A percentile compares a stretch with the other conserved stretches of the same genome.
Evolutionary conservation across 2,888 invertebrate species (phyloP).

Genomic region (Ecliptopera silaceata): DNA sequence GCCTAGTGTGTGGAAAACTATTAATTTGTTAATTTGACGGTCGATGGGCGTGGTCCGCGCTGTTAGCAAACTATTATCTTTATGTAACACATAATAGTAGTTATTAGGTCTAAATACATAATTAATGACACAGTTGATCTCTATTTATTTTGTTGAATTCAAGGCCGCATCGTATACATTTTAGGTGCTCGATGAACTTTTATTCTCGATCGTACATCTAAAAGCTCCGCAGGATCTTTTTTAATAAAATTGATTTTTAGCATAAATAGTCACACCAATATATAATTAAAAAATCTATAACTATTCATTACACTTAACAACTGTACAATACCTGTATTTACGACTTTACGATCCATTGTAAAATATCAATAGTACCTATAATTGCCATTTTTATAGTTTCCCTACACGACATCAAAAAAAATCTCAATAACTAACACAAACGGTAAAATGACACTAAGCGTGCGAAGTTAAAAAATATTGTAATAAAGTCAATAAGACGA

Average conservation of each 20-base stretch:
- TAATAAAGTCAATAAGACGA: constrained; percentile 35
- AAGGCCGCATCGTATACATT: neutral
- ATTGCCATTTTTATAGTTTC: constrained; percentile 4
- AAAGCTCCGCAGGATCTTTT: too few relatives aligned
- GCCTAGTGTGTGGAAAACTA: constrained; percentile 58
- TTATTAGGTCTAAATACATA: constrained; percentile 13
- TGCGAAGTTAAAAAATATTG: constrained; percentile 35
- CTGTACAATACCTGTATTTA: neutral
- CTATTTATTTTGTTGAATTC: constrained; percentile 17
- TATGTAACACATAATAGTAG: constrained; percentile 29
- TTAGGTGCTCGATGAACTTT: too few relatives aligned
- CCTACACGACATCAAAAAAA: neutral
- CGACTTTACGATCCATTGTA: neutral
- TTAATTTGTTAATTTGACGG: constrained; percentile 69
- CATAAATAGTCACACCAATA: too few relatives aligned
- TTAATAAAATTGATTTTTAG: too few relatives aligned
- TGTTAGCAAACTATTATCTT: constrained; percentile 44
- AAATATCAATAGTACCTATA: constrained; percentile 1
- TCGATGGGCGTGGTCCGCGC: constrained; percentile 54
- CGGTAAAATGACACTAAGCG: constrained; percentile 30
- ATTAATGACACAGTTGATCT: constrained; percentile 17
- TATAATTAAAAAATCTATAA: too few relatives aligned
- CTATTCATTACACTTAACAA: too few relatives aligned
- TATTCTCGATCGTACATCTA: too few relatives aligned
- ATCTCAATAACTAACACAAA: constrained; percentile 17